These are phyloP conservation scores for Platysteira castanea DNA, from an alignment of 2,113 vertebrate genomes.

Conservation along the genomic window DNA sequence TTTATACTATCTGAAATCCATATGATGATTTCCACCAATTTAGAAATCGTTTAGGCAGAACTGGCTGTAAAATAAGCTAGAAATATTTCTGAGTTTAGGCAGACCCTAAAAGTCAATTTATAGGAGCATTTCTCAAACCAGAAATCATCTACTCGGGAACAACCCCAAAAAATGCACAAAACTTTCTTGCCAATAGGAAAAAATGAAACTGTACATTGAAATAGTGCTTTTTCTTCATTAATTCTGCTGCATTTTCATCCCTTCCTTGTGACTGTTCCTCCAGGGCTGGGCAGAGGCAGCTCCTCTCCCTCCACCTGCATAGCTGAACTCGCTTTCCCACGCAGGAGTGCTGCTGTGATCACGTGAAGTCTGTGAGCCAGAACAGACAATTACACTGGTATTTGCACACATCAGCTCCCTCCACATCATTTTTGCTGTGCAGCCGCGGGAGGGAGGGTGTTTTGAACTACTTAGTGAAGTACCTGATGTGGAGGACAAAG, in stretches of 20 bases:
- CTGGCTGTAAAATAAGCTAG: background rate
- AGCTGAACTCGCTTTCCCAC: background rate
- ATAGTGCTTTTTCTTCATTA: background rate
- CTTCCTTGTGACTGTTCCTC: background rate
- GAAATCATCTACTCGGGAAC: background rate
- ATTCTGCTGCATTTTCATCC: background rate
- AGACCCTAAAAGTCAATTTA: background rate
- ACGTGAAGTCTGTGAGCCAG: background rate
- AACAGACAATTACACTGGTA: background rate
- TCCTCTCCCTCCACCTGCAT: background rate
- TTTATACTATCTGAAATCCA: background rate
- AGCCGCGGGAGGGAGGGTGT: background rate
- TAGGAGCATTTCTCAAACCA: background rate
- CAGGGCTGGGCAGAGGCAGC: background rate
- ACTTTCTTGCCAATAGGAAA: background rate
- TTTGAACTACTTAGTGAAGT: background rate
- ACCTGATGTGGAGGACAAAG: background rate
- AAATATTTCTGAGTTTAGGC: background rate
- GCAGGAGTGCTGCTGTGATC: background rate
- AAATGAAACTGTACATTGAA: background rate
- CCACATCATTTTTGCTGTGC: background rate
- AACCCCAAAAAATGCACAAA: background rate
- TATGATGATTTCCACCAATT: background rate
- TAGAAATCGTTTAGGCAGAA: background rate
- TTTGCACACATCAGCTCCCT: background rate